A percentile compares a stretch with the other conserved stretches of the same genome.
Conservation (phyloP, 92 coral and sea anemone species). For the Actinostola sp. region DNA sequence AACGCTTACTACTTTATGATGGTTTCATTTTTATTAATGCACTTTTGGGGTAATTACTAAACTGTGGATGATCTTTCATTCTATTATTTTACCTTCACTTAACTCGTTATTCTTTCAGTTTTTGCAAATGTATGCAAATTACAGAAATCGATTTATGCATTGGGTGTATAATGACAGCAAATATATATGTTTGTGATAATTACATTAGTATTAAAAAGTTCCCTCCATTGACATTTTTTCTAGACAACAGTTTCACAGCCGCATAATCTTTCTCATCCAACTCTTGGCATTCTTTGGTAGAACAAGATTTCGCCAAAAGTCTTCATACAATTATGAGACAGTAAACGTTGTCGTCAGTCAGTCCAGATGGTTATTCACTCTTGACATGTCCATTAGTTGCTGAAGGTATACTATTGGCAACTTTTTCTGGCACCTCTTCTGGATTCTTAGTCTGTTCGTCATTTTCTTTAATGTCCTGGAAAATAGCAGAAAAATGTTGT, state of each 20-base stretch:
- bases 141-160: too few relatives aligned
- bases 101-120: too few relatives aligned
- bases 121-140: too few relatives aligned
- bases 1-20: too few relatives aligned
- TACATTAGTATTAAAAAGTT: background rate
- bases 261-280: conserved; percentile 44
- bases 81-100: too few relatives aligned
- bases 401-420: conserved; percentile 5
- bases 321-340: conserved; percentile 49
- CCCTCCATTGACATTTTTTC: background rate
- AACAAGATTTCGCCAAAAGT: conserved; percentile 72
- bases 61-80: too few relatives aligned
- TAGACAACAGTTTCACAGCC: background rate
- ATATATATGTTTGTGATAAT: too few relatives aligned
- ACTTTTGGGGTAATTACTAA: too few relatives aligned
- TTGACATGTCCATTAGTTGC: conserved; percentile 39
- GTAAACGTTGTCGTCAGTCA: background rate
- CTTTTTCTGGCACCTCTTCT: conserved; percentile 14
- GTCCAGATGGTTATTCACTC: conserved; percentile 16
- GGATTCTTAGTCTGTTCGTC: conserved; percentile 14
- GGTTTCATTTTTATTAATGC: too few relatives aligned
- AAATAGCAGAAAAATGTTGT: background rate
- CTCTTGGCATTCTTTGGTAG: conserved; percentile 51
- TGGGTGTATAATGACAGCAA: too few relatives aligned
- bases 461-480: conserved; percentile 26